Evolutionary conservation across 1,140 invertebrate species (phyloP).

Genomic region (Tetramorium simillimum): DNA sequence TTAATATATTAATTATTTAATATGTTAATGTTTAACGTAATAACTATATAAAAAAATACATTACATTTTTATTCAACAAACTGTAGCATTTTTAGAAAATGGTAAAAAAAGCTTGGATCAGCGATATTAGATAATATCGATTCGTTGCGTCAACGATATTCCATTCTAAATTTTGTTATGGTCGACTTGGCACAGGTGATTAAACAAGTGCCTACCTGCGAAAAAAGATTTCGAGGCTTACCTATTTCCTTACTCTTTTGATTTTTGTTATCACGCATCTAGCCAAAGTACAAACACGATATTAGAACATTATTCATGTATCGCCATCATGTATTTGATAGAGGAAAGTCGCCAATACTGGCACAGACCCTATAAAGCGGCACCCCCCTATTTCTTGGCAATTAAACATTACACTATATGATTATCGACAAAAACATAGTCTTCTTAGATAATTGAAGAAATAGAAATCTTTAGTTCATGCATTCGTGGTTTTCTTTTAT

Average conservation of each 20-base stretch:
- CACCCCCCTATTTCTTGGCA: too few relatives aligned
- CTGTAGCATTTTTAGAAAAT: neutral
- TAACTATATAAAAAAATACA: neutral
- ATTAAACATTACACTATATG: too few relatives aligned
- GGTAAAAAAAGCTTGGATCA: neutral
- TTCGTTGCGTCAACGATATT: neutral
- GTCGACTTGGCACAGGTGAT: neutral
- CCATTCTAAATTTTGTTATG: conserved; percentile 10
- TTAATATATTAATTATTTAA: neutral
- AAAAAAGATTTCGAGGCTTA: neutral
- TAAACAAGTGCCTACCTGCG: neutral
- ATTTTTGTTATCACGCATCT: neutral
- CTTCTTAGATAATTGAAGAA: too few relatives aligned
- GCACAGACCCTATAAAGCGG: too few relatives aligned
- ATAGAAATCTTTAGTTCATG: too few relatives aligned
- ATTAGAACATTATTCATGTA: neutral
- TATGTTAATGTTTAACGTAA: neutral
- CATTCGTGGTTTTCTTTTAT: too few relatives aligned
- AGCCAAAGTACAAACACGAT: neutral
- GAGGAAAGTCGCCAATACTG: too few relatives aligned
- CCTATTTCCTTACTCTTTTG: neutral
- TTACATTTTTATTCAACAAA: neutral
- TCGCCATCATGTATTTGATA: too few relatives aligned
- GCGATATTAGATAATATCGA: neutral
- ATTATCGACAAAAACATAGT: too few relatives aligned